Evolutionary conservation across 2,888 invertebrate species (phyloP), one percentile per base, ranked within the genome.

Genomic region (Tetheella fluctuosa): DNA sequence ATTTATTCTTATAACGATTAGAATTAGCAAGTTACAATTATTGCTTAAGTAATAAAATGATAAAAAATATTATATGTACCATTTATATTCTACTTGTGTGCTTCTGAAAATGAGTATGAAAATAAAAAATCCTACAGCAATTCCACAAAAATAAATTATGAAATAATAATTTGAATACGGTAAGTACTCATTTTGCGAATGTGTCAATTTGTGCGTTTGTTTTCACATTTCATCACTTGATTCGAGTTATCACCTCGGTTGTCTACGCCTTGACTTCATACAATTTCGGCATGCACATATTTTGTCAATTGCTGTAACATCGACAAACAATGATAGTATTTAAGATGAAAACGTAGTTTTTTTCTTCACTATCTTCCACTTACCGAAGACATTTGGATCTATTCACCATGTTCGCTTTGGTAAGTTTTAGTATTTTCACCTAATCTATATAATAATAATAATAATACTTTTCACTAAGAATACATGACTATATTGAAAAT

Each of bases 241-340:
- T 84, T 77, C 72, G 73, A 79, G 80, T 90, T 91, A 90, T 91
- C 90, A 90, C 90, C 84, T 90, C 58, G 68, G 75, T 81, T 77
- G n/a, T n/a, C n/a, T n/a, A n/a, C n/a, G n/a, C n/a, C n/a, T n/a
- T n/a, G n/a, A n/a, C n/a, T n/a, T 73, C 79, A 78, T 69, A 71
- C 68, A 64, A 61, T 69, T 64, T 71, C 74, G 65, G 48, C 17
- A 42, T 71, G 74, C 74, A 76, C 80, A 34, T 34, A 37, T 13
- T 78, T 80, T 73, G 79, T 64, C 80, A 82, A 76, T 83, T 83
- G 79, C 70, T 84, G 88, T 80, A 86, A 87, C 83, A 77, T 83
- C 68, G 70, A 82, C 85, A 86, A 89, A 88, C 81, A 86, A 76
- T 68, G 59, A 71, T 65, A 73, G 83, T 91, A 91, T 91, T 90